Evolutionary conservation across 2,797 vertebrate genomes (phyloP).

Genomic region (Limosa lapponica): DNA sequence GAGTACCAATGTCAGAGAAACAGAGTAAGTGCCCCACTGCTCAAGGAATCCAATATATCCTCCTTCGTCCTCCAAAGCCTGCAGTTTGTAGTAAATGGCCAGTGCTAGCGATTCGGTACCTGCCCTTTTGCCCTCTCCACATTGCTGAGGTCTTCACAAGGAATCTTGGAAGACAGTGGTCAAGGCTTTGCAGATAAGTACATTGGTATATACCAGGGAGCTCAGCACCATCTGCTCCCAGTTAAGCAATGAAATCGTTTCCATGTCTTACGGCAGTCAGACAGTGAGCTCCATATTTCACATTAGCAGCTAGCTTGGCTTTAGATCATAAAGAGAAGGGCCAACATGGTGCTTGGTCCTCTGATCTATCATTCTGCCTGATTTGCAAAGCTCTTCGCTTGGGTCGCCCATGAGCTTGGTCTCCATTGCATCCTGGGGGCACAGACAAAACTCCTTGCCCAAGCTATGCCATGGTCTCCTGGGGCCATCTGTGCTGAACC

Average conservation of each 20-base stretch:
- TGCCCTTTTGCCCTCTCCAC: neutral
- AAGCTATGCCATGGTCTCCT: slow-evolving; percentile 22
- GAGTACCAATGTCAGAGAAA: neutral
- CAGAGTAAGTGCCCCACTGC: neutral
- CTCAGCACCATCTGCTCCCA: neutral
- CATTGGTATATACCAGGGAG: neutral
- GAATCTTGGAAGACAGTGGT: neutral
- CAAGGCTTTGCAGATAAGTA: neutral
- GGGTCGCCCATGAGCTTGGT: neutral
- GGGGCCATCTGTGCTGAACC: slow-evolving; percentile 58
- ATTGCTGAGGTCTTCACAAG: neutral
- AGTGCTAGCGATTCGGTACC: neutral
- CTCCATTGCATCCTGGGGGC: rapidly evolving
- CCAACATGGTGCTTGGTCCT: neutral
- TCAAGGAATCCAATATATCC: neutral
- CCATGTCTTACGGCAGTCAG: neutral
- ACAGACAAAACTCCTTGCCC: slow-evolving; percentile 19
- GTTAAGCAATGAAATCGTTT: neutral
- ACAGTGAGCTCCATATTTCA: neutral
- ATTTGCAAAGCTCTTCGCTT: neutral
- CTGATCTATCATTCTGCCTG: neutral
- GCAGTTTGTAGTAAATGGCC: neutral
- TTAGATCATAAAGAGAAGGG: neutral
- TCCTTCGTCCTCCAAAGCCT: neutral
- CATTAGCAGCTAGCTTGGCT: slow-evolving; percentile 35